Evolutionary conservation across 2,113 vertebrate species (phyloP).

Genomic region (Cyphomyrus discorhynchus): DNA sequence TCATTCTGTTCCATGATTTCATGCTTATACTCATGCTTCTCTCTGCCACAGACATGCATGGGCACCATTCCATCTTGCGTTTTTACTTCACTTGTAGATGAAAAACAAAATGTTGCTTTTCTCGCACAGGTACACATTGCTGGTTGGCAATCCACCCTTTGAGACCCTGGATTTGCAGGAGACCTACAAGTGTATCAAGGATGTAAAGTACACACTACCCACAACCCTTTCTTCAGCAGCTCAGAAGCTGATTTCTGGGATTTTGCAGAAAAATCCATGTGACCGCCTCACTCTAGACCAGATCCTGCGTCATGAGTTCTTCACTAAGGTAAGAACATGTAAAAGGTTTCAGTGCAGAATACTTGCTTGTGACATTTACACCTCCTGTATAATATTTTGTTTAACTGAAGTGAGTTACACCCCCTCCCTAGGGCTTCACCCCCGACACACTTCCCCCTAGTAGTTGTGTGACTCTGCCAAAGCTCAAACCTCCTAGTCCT

Average conservation of each 20-base stretch:
- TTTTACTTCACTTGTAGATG: background rate
- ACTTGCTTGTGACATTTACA: background rate
- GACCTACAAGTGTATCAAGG: slow-evolving; percentile 94
- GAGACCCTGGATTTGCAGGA: slow-evolving; percentile 95
- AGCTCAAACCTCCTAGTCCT: slow-evolving; percentile 82
- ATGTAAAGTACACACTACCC: slow-evolving; percentile 80
- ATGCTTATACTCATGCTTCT: background rate
- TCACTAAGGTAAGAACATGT: slow-evolving; percentile 73
- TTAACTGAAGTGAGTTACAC: background rate
- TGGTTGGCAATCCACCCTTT: slow-evolving; percentile 91
- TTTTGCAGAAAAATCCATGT: slow-evolving; percentile 78
- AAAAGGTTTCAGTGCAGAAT: background rate
- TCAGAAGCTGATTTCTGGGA: slow-evolving; percentile 77
- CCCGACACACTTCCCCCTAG: slow-evolving; percentile 85
- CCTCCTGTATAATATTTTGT: background rate
- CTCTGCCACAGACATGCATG: background rate
- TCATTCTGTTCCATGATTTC: background rate
- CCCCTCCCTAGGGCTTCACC: slow-evolving; percentile 72
- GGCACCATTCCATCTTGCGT: background rate
- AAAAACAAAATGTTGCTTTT: background rate
- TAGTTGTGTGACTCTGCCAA: slow-evolving; percentile 84
- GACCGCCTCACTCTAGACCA: slow-evolving; percentile 85
- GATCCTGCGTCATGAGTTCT: slow-evolving; percentile 90
- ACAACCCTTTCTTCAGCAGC: slow-evolving; percentile 74
- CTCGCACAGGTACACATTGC: slow-evolving; percentile 79